phyloP scores from a whole-genome alignment of 2,888 invertebrate species.

The Orthosia cruda region DNA sequence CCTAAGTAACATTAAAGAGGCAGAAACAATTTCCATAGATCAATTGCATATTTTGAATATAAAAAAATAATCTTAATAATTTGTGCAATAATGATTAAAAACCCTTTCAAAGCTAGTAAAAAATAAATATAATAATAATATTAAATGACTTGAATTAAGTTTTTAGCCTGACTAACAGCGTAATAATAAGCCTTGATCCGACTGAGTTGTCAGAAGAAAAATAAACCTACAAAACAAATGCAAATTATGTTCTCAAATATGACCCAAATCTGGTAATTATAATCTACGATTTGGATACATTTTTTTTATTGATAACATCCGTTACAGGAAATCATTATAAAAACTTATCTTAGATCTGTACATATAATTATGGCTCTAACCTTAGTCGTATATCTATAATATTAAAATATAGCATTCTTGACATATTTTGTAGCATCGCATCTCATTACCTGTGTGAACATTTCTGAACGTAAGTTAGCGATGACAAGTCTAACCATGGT shows the following conservation, averaged over 20 bases:
- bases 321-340: constrained; percentile 45
- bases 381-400: constrained; percentile 18
- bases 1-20: not conserved
- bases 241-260: constrained; percentile 7
- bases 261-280: not conserved
- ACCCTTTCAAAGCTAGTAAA: not conserved
- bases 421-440: not conserved
- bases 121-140: constrained; percentile 5
- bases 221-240: constrained; percentile 27
- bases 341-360: constrained; percentile 44
- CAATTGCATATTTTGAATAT: too few relatives aligned
- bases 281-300: constrained; percentile 13
- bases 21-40: not conserved
- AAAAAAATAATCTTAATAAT: too few relatives aligned
- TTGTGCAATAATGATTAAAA: not conserved
- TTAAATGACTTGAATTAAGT: not conserved
- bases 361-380: constrained; percentile 31
- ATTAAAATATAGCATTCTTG: constrained; percentile 33
- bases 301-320: constrained; percentile 41
- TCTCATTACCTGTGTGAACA: not conserved
- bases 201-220: not conserved
- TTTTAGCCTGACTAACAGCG: constrained; percentile 17
- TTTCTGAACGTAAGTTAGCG: not conserved
- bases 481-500: not conserved
- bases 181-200: not conserved